Evolutionary conservation across 2,113 vertebrate species (phyloP), one percentile per base, ranked within the genome.

Genomic region (Brienomyrus brachyistius): DNA sequence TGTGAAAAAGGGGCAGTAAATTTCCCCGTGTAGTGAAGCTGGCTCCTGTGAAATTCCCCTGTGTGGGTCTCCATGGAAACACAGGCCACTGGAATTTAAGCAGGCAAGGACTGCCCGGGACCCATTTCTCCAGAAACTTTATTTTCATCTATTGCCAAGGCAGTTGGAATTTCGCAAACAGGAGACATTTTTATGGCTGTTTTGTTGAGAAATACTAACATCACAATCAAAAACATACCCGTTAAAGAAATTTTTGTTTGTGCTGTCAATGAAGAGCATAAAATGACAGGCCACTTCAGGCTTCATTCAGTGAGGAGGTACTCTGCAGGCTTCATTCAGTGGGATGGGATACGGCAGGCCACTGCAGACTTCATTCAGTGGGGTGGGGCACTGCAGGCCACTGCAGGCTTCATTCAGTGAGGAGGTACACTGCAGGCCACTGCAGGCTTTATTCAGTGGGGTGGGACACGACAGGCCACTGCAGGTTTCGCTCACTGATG

Each of bases 31-130:
- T 47, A 86, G 47, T 51, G 47, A n/a, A 51, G 23, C 45, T 51
- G 83, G 83, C n/a, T 50, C 23, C 70, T 77, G 70, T 77, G 27
- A 77, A 77, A 77, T 77, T 40, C 70, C 70, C 70, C 23, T 51
- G 45, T 51, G 45, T n/a, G 83, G 83, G 27, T 86, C 48, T 51
- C 83, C 45, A 86, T 86, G 83, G 83, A 27, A 86, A 86, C 83
- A 27, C 45, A 86, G 48, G 23, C 45, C 48, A 86, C 45, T 86
- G 83, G 83, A 86, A 86, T 86, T 86, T 31, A 86, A 86, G 48
- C 47, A 19, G 45, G 21, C 4, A 19, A 31, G 47, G 48, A 11
- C 48, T 27, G 23, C 23, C 83, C 2, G 11, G 83, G 83, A 48
- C n/a, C 83, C 21, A 31, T 15, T 48, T 86, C 83, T 51, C 45